phyloP scores from a whole-genome alignment of 1,140 invertebrate species.

The Orchestia grillus region DNA sequence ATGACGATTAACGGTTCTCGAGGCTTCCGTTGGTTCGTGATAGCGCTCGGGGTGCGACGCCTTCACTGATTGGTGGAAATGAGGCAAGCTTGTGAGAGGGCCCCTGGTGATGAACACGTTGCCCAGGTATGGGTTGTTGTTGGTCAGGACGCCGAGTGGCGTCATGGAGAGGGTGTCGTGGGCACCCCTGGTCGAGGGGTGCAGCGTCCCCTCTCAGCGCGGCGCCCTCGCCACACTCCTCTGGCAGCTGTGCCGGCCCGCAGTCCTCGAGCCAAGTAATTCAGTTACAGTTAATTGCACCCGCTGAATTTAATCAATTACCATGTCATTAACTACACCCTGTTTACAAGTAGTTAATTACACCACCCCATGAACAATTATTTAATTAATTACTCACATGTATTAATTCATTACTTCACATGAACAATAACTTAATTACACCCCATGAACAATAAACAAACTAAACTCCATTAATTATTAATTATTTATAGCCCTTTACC shows the following conservation, averaged over 20 bases:
- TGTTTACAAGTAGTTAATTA: too few species aligned
- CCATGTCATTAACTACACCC: too few species aligned
- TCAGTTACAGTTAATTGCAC: too few species aligned
- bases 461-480: too few species aligned
- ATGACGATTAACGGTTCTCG: not conserved
- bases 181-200: not conserved
- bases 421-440: too few species aligned
- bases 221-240: not conserved
- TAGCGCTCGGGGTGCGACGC: not conserved
- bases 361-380: too few species aligned
- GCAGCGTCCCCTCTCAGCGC: not conserved
- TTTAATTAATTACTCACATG: too few species aligned
- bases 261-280: not conserved
- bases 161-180: not conserved
- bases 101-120: not conserved
- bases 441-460: too few species aligned
- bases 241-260: not conserved
- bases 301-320: too few species aligned
- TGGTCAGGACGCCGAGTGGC: not conserved
- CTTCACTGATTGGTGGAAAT: not conserved
- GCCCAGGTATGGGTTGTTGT: slow-evolving; percentile 14
- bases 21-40: not conserved
- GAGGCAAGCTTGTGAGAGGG: not conserved
- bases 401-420: too few species aligned
- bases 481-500: too few species aligned